These are phyloP conservation scores for Chrysemys picta DNA, from an alignment of 2,113 vertebrate genomes.

Conservation along the genomic window DNA sequence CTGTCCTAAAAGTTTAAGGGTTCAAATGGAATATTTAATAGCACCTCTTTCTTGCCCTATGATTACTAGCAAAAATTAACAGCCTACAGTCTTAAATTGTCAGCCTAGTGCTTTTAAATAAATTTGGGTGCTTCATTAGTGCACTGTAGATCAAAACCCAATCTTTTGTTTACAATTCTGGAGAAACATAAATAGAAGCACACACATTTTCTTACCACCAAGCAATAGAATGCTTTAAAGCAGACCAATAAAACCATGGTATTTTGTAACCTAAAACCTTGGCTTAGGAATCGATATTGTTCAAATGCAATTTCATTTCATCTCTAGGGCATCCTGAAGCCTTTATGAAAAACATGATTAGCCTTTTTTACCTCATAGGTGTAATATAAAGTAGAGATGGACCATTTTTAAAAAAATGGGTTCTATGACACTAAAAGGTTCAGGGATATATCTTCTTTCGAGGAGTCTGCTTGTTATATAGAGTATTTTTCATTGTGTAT, in stretches of 20 bases:
- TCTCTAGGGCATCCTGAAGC: not conserved
- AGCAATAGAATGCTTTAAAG: not conserved
- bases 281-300: not conserved
- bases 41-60: not conserved
- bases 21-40: not conserved
- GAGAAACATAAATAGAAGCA: not conserved
- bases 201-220: not conserved
- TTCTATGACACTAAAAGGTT: not conserved
- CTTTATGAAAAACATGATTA: not conserved
- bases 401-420: not conserved
- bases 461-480: not conserved
- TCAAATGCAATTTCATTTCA: not conserved
- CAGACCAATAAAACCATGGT: not conserved
- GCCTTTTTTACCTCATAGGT: not conserved
- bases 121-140: not conserved
- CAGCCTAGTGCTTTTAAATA: not conserved
- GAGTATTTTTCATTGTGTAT: not conserved
- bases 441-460: not conserved
- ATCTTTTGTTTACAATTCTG: not conserved
- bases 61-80: conserved; percentile 3
- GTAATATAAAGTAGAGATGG: not conserved
- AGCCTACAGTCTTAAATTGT: not conserved
- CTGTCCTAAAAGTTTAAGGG: not conserved
- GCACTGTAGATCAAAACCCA: not conserved
- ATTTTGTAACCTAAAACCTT: conserved; percentile 13